Conservation (phyloP, 2,113 vertebrate genomes). For the Charina bottae region DNA sequence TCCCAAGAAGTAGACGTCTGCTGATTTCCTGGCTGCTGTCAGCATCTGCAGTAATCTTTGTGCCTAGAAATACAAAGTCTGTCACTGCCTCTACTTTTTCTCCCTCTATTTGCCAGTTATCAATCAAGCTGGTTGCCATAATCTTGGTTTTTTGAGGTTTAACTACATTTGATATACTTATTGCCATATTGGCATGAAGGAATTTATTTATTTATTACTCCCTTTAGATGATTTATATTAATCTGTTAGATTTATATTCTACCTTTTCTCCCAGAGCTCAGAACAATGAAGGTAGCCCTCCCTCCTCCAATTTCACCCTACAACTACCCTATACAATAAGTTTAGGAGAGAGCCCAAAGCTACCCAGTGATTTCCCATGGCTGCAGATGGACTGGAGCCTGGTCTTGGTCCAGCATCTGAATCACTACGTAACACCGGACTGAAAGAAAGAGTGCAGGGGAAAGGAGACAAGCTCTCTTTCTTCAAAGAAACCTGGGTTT, state of each 20-base stretch:
- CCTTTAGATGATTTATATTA: not conserved
- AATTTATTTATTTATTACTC: not conserved
- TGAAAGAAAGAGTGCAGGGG: not conserved
- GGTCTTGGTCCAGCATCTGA: not conserved
- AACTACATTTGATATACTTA: not conserved
- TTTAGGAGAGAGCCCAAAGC: not conserved
- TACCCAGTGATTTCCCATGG: not conserved
- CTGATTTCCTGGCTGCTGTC: no score
- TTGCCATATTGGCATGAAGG: not conserved
- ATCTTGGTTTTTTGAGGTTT: no score
- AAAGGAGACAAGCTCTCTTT: not conserved
- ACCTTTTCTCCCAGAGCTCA: not conserved
- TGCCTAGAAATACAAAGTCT: no score
- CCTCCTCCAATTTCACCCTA: not conserved
- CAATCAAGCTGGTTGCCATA: no score
- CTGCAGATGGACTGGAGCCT: not conserved
- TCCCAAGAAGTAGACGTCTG: no score
- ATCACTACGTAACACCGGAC: not conserved
- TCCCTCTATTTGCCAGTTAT: no score
- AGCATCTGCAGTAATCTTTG: no score
- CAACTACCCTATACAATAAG: not conserved
- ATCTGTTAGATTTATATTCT: not conserved
- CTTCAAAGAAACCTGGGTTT: not conserved
- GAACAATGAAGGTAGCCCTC: not conserved
- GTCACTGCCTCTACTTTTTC: no score